Conservation (phyloP, 2,113 vertebrate genomes). For the Xyrauchen texanus region DNA sequence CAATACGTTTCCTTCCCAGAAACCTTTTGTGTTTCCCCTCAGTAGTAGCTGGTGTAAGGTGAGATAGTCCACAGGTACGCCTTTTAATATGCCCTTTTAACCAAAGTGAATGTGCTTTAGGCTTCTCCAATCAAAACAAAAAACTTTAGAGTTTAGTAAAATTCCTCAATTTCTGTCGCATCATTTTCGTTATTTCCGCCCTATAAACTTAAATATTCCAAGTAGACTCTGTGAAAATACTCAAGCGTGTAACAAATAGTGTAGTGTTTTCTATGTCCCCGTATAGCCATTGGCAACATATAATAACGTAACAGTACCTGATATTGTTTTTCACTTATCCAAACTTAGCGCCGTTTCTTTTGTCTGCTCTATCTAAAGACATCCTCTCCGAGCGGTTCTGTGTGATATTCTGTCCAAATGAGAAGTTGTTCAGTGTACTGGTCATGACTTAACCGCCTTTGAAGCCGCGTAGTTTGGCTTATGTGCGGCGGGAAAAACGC, state of each 20-base stretch:
- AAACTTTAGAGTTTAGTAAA: not conserved
- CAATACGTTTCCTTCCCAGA: too few relatives aligned
- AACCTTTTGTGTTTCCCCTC: not conserved
- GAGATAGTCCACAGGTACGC: not conserved
- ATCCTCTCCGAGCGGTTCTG: constrained; percentile 5
- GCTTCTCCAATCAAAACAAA: not conserved
- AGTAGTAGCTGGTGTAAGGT: not conserved
- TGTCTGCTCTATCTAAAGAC: not conserved
- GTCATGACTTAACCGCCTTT: constrained; percentile 69
- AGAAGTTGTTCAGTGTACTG: not conserved
- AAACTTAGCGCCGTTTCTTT: not conserved
- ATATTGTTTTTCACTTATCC: not conserved
- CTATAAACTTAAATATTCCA: not conserved
- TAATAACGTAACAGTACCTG: not conserved
- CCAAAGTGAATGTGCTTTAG: not conserved
- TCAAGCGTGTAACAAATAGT: not conserved
- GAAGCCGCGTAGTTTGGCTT: constrained; percentile 67
- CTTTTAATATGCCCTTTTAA: not conserved
- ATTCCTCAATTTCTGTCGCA: not conserved
- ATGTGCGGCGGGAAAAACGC: constrained; percentile 34
- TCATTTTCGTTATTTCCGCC: not conserved
- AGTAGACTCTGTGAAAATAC: not conserved
- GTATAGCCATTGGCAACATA: not conserved
- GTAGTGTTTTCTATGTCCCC: not conserved
- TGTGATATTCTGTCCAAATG: not conserved